Evolutionary conservation across 2,888 invertebrate species (phyloP), one percentile per base, ranked within the genome.

Genomic region (Tinea pellionella): DNA sequence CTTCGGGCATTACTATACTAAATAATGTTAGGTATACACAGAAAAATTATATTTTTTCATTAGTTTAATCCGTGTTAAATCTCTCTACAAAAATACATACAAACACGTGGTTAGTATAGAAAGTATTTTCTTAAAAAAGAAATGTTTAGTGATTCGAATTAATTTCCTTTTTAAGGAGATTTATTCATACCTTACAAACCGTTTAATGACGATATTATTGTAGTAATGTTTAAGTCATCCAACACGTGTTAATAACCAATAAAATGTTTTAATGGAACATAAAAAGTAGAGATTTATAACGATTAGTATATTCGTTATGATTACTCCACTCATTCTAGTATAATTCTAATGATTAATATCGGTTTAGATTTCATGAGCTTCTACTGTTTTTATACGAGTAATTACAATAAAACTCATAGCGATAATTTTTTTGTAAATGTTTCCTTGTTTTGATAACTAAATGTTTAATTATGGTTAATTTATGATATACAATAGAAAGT

Each of bases 231-330:
- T 75, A 75, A 81, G 80, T 78, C 77, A 82, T 76, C 77, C 73
- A 83, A 81, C 83, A 87, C 73, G 82, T 87, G 85, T 87, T 87
- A 86, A 87, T 87, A 84, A 80, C 83, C 79, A 84, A 87, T 87
- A 87, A 87, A 87, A 84, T 64, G 72, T 72, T 78, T 84, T 86
- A 84, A 83, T 85, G 83, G 84, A 78, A 78, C 84, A 85, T 87
- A 84, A 87, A 87, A 87, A 83, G 79, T 78, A 74, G 74, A 81
- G 85, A 87, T 87, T 86, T 84, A 87, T 80, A 81, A 78, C 80
- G 78, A 76, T 79, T 75, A 59, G 59, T 57, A n/a, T 59, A 76
- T 75, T 73, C 72, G 75, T 77, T 78, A 77, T 80, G 78, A 80
- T 78, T 75, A 72, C 71, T 72, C 67, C 74, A 70, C 75, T 73